phyloP scores from a whole-genome alignment of 2,888 invertebrate species.

The Hermaeophaga mercurialis region DNA sequence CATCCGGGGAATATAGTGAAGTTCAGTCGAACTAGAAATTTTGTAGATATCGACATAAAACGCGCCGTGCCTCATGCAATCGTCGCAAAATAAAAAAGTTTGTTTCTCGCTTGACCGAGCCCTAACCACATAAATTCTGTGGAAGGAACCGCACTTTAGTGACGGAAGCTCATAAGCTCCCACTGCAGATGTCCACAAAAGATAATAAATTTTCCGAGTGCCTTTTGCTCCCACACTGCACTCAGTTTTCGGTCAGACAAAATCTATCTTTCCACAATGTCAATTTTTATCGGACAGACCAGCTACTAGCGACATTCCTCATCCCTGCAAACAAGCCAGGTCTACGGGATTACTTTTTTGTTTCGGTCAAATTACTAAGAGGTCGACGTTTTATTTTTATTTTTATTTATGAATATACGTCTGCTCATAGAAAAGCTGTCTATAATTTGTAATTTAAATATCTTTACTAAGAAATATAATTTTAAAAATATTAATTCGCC shows the following conservation, averaged over 20 bases:
- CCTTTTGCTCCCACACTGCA: constrained; percentile 12
- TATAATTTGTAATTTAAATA: too few relatives aligned
- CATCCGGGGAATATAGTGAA: too few relatives aligned
- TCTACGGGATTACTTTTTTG: constrained; percentile 2
- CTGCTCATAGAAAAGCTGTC: too few relatives aligned
- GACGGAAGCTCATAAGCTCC: constrained; percentile 36
- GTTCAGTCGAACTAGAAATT: too few relatives aligned
- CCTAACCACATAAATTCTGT: constrained; percentile 14
- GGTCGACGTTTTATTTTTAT: not conserved
- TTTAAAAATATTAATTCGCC: too few relatives aligned
- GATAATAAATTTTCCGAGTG: constrained; percentile 37
- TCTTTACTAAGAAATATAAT: too few relatives aligned
- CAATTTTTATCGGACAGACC: constrained; percentile 28
- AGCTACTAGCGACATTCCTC: not conserved
- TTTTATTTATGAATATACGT: too few relatives aligned
- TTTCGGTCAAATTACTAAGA: not conserved
- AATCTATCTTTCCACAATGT: constrained; percentile 38
- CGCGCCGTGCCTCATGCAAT: too few relatives aligned
- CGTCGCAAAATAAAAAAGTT: constrained; percentile 4
- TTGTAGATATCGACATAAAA: too few relatives aligned
- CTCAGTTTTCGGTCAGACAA: constrained; percentile 34
- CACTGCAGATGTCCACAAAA: constrained; percentile 37
- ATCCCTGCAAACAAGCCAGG: constrained; percentile 5
- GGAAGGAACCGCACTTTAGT: constrained; percentile 28
- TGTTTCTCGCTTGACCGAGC: constrained; percentile 6